Evolutionary conservation across 2,888 invertebrate genomes (phyloP).

Genomic region (Lycia hirtaria): DNA sequence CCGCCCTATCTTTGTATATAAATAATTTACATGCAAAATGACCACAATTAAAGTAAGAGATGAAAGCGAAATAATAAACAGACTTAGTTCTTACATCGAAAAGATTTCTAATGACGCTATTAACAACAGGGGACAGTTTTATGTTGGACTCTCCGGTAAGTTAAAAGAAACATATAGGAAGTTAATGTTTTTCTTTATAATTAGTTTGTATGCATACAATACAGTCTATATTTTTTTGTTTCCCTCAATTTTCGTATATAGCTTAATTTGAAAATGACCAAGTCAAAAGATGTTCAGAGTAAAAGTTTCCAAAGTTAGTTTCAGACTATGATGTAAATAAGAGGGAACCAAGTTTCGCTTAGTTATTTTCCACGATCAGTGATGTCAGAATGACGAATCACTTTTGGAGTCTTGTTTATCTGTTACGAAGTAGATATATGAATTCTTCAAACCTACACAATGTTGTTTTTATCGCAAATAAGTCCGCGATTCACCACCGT

Average conservation of each 20-base stretch:
- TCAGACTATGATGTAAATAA: background rate
- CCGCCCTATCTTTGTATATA: background rate
- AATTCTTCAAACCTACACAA: too few relatives aligned
- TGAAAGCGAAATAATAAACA: conserved; percentile 85
- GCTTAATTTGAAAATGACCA: too few relatives aligned
- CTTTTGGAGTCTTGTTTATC: too few relatives aligned
- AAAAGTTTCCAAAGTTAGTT: background rate
- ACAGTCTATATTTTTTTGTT: background rate
- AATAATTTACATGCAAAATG: conserved; percentile 57
- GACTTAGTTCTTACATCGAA: conserved; percentile 87
- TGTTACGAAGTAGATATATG: too few relatives aligned
- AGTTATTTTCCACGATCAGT: conserved; percentile 5
- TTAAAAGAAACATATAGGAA: background rate
- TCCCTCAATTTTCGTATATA: too few relatives aligned
- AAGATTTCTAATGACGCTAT: conserved; percentile 88
- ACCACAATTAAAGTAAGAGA: conserved; percentile 75
- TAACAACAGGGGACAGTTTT: conserved; percentile 87
- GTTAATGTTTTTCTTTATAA: background rate
- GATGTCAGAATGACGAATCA: conserved; percentile 19
- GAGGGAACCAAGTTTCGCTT: background rate
- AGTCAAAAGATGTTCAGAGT: too few relatives aligned
- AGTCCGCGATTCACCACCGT: too few relatives aligned
- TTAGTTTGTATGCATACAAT: background rate
- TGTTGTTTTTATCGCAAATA: too few relatives aligned
- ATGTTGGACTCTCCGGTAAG: conserved; percentile 92